Evolutionary conservation across 2,888 invertebrate genomes (phyloP).

Genomic region (Athalia rosae): DNA sequence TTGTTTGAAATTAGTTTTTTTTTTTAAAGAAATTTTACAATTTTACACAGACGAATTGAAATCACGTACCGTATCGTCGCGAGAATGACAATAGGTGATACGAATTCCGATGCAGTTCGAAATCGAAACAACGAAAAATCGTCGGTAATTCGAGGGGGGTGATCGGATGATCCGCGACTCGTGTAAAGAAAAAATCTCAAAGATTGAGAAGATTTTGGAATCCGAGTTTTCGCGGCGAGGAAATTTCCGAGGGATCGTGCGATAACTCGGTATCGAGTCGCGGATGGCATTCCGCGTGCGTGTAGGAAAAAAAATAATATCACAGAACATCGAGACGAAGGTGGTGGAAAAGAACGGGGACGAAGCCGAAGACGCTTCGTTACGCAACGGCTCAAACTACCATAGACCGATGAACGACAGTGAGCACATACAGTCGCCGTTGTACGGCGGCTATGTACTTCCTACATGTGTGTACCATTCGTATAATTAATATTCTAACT

Average conservation of each 20-base stretch:
- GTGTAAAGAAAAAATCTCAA: too few species aligned
- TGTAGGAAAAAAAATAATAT: not conserved
- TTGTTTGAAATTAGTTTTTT: too few species aligned
- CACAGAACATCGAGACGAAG: not conserved
- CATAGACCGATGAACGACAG: not conserved
- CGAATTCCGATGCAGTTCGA: too few species aligned
- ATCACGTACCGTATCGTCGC: too few species aligned
- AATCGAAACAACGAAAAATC: too few species aligned
- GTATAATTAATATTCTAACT: slow-evolving; percentile 42
- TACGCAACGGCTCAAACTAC: slow-evolving; percentile 26
- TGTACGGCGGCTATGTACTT: not conserved
- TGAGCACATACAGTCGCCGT: not conserved
- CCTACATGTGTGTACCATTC: not conserved
- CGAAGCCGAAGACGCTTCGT: not conserved
- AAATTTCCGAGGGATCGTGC: not conserved
- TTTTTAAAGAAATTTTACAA: too few species aligned
- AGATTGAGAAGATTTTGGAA: too few species aligned
- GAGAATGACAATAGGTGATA: too few species aligned
- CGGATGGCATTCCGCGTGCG: not conserved
- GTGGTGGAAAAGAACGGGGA: not conserved
- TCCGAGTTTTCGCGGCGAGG: too few species aligned
- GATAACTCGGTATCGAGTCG: not conserved
- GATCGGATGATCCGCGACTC: too few species aligned
- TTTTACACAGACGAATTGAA: too few species aligned
- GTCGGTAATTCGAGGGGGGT: too few species aligned